Base-by-base conservation (phyloP, 2,113 vertebrate genomes). In the Triplophysa siluroides region DNA sequence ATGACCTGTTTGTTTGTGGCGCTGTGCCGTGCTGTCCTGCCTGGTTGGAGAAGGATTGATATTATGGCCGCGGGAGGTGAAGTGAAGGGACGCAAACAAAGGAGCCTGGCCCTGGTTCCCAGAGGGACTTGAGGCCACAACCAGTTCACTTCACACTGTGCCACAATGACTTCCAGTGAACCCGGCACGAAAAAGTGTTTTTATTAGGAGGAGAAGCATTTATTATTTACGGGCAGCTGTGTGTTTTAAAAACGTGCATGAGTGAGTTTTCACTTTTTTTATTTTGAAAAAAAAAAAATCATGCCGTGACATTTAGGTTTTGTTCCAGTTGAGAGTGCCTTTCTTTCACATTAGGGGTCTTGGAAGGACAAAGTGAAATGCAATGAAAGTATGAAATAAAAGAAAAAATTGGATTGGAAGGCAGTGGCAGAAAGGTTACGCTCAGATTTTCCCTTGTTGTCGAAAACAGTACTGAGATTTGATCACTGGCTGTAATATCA, bases 271-370 rank as follows among this genome's bases (percentile, higher is more conserved):
- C 66, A 79, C 78, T 68, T 70, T 70, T n/a, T 71, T 43, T 63
- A 64, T 64, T 38, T 19, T 3, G 56, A 4, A 6, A 41, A 19
- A 33, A 80, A 81, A 86, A 86, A 73, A 87, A 82, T 86, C 83
- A 80, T 65, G 16, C 68, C 21, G 78, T 90, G 88, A 91, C 88
- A 90, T 92, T 91, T 90, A 76, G 83, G 82, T 88, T 89, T 87
- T 86, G 83, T 89, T 84, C 80, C 78, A 70, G 80, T 84, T 69
- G 45, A 83, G 63, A 79, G 76, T 9, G 26, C 38, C 76, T 89
- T 88, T 85, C 67, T 85, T 88, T 88, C 58, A 81, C 86, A 81
- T 89, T 79, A 67, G 56, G 85, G 79, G 62, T 78, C 69, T 78
- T 68, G 45, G 70, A 77, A 66, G 68, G 47, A 72, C 60, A 41